Conservation (phyloP, 2,113 vertebrate genomes). For the Ctenomys sociabilis region DNA sequence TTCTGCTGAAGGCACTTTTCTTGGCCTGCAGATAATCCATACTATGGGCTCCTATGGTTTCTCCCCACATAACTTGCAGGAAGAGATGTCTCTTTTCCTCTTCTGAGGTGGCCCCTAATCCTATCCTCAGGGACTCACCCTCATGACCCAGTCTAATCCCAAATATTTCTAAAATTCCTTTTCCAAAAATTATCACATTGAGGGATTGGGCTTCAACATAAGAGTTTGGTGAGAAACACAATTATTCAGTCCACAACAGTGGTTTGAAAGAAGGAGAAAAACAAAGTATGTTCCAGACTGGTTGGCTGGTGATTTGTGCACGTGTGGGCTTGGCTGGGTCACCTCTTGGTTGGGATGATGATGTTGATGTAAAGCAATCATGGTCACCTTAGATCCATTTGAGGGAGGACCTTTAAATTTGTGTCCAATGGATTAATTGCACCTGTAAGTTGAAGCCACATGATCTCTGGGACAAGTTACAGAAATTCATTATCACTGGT, state of each 20-base stretch:
- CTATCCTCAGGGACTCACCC: neutral
- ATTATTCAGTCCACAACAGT: neutral
- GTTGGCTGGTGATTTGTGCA: neutral
- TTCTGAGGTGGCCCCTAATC: neutral
- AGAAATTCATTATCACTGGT: neutral
- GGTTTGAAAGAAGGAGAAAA: constrained; percentile 21
- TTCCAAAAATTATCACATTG: neutral
- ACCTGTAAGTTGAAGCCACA: neutral
- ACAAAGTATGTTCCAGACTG: neutral
- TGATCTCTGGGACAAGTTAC: neutral
- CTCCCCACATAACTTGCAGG: neutral
- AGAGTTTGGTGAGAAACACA: neutral
- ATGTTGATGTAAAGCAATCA: neutral
- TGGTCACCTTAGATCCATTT: neutral
- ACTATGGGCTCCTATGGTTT: neutral
- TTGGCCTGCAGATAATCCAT: neutral
- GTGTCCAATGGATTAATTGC: neutral
- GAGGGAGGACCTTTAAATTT: neutral
- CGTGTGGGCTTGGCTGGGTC: neutral
- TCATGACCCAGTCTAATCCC: neutral
- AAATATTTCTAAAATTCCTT: neutral
- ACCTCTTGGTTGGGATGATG: neutral
- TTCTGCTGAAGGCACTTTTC: constrained; percentile 2
- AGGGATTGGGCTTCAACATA: neutral
- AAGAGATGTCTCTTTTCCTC: neutral